These are phyloP conservation scores for Acipenser ruthenus DNA, from an alignment of 2,797 vertebrate species.

Conservation along the genomic window DNA sequence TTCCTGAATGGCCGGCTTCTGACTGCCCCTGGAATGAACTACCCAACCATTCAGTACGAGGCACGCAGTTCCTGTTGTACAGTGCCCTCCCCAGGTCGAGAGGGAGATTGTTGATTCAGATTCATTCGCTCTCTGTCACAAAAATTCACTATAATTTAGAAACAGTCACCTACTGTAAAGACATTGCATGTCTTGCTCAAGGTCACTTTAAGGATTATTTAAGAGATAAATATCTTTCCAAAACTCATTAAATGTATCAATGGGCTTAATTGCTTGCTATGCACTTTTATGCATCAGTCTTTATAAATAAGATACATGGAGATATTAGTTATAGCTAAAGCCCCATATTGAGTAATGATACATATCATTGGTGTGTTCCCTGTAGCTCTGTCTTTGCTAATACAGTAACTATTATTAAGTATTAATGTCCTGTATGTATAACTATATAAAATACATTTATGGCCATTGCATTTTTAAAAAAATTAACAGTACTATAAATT, in stretches of 20 bases:
- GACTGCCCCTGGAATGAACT: too few species aligned
- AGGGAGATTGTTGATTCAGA: too few species aligned
- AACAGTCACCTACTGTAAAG: constrained; percentile 22
- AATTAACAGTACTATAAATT: too few species aligned
- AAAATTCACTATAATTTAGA: constrained; percentile 22
- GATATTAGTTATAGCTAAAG: neutral
- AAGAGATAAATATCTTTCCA: constrained; percentile 15
- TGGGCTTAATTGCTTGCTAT: constrained; percentile 10
- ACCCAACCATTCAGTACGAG: too few species aligned
- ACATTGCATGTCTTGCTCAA: constrained; percentile 15
- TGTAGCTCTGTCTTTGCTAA: constrained; percentile 1
- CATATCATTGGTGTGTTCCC: constrained; percentile 1
- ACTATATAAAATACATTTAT: too few species aligned
- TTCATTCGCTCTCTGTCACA: neutral
- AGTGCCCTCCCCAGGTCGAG: too few species aligned
- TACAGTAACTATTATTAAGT: neutral
- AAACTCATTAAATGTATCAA: constrained; percentile 16
- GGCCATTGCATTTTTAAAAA: too few species aligned
- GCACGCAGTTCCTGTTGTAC: too few species aligned
- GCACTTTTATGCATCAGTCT: constrained; percentile 3
- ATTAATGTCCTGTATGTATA: too few species aligned
- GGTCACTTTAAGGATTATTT: constrained; percentile 20
- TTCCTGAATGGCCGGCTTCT: too few species aligned
- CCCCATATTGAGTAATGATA: neutral
- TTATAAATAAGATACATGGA: constrained; percentile 14